Base-by-base conservation (phyloP, 1,140 invertebrate genomes). In the Drosophila suzukii region DNA sequence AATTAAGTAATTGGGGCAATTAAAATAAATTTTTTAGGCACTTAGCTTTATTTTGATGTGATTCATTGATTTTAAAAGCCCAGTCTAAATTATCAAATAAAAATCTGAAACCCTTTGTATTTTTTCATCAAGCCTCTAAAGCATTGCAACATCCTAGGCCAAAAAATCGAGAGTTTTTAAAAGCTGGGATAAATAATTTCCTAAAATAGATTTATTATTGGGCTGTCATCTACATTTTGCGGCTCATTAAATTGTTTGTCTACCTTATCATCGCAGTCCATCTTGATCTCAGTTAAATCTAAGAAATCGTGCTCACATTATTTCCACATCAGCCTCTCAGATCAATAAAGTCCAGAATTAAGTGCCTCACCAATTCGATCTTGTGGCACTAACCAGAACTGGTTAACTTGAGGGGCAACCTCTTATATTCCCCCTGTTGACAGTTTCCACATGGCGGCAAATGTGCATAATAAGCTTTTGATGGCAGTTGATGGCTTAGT, bases 381-480 rank as follows among this genome's bases (percentile, higher is more conserved):
- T 50, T 24, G 27, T 54, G 46, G 46, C 56, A 46, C 34, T 17
- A 27, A 39, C 30, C 44, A 80, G 81, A 84, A 80, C 81, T 76
- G 76, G 81, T 84, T 78, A 49, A 38, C 44, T 32, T 32, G 20
- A 20, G 34, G 44, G 39, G 41, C 24, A 54, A 43, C 38, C 71
- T 24, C 65, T 27, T 43, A n/a, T n/a, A 13, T 11, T 60, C 51
- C 73, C 60, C 49, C 61, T 57, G 63, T 49, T 77, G 60, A 77
- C 66, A 81, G 27, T 76, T 71, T 70, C 65, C 66, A 78, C 53
- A 65, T 56, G 49, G 43, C 61, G 56, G 65, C 49, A 68, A 86
- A 85, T 86, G 73, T 86, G 83, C 79, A 89, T 79, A 88, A 73
- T 88, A 88, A 73, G 65, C 70, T 57, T 61, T 88, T 88, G 75